phyloP scores from a whole-genome alignment of 2,888 invertebrate species.

The Drosophila koepferae region DNA sequence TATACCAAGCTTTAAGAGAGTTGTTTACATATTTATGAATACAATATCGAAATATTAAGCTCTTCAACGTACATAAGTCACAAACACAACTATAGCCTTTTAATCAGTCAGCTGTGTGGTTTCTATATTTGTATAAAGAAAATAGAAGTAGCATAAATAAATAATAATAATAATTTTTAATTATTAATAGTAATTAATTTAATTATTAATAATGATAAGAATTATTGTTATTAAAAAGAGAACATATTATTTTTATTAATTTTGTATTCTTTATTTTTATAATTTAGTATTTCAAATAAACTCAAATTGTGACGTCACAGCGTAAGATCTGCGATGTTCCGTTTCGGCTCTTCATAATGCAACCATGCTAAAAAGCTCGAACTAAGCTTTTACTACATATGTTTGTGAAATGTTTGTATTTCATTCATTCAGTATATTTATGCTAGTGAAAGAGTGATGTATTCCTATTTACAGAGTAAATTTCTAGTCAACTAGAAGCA shows the following conservation, averaged over 20 bases:
- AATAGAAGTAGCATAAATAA: background rate
- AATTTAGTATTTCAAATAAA: background rate
- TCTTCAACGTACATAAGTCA: too few relatives aligned
- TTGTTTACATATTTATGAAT: too few relatives aligned
- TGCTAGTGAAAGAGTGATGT: background rate
- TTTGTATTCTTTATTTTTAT: too few relatives aligned
- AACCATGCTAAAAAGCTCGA: background rate
- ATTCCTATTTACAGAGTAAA: background rate
- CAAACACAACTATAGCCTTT: too few relatives aligned
- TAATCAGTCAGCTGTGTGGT: conserved; percentile 1
- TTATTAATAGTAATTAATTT: too few relatives aligned
- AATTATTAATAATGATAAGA: too few relatives aligned
- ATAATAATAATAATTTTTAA: too few relatives aligned
- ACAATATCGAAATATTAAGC: too few relatives aligned
- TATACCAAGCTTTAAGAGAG: background rate
- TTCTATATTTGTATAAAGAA: too few relatives aligned
- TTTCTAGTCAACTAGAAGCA: background rate
- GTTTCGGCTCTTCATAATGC: background rate
- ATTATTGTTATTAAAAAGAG: too few relatives aligned
- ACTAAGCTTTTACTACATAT: background rate
- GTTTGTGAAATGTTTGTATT: background rate
- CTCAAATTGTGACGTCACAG: background rate
- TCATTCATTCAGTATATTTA: background rate
- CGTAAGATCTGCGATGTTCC: background rate
- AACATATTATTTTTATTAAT: too few relatives aligned